These are phyloP conservation scores for Solenopsis invicta DNA, from an alignment of 1,140 invertebrate genomes.

Conservation along the genomic window DNA sequence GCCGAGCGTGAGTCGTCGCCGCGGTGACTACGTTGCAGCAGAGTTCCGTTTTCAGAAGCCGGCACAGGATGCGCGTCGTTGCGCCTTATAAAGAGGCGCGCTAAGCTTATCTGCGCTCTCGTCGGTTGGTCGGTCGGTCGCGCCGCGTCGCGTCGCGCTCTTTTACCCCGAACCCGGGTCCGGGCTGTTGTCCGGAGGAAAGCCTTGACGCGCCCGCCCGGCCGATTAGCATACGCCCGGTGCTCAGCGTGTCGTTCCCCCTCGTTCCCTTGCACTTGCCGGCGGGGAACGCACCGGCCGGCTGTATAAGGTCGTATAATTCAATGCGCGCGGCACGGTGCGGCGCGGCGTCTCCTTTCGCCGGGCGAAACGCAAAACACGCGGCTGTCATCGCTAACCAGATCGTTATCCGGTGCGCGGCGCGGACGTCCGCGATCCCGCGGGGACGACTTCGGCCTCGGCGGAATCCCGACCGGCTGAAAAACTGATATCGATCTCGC, in stretches of 20 bases:
- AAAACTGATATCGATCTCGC: constrained; percentile 61
- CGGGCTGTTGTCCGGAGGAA: constrained; percentile 58
- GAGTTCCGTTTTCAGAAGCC: constrained; percentile 49
- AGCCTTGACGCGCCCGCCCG: constrained; percentile 68
- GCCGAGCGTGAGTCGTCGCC: neutral
- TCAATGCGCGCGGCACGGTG: constrained; percentile 68
- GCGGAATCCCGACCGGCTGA: constrained; percentile 55
- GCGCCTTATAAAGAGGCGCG: constrained; percentile 64
- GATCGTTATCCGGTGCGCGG: constrained; percentile 55
- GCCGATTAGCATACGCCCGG: constrained; percentile 70
- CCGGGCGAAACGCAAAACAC: constrained; percentile 28
- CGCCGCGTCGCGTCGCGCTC: constrained; percentile 47
- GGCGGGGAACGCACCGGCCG: neutral
- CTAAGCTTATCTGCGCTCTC: constrained; percentile 64
- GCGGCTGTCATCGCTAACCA: constrained; percentile 62
- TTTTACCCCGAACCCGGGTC: constrained; percentile 69
- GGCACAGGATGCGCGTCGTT: constrained; percentile 25
- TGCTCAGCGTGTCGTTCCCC: constrained; percentile 48
- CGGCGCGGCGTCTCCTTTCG: constrained; percentile 35
- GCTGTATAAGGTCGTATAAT: constrained; percentile 76
- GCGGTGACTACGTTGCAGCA: neutral
- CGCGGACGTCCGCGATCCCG: constrained; percentile 26
- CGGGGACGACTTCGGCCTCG: constrained; percentile 9
- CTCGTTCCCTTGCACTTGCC: constrained; percentile 16
- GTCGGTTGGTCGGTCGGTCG: constrained; percentile 26